Base-by-base conservation (phyloP, 2,113 vertebrate species). In the Lethenteron reissneri region DNA sequence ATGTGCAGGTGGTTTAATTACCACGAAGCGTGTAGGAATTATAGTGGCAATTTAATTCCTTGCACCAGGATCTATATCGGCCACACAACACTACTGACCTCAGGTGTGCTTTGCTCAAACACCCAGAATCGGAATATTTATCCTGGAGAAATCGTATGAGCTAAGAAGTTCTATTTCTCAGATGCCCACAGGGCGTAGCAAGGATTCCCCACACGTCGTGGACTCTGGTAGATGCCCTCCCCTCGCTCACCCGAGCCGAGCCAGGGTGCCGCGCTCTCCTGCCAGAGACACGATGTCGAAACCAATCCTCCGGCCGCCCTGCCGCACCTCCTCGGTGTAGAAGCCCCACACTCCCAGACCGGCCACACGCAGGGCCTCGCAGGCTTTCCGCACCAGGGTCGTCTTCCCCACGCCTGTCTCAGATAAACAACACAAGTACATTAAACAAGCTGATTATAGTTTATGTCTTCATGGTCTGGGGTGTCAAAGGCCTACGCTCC, bases 231-330 rank as follows among this genome's bases (percentile, higher is more conserved):
- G 41, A 41, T 41, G 41, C 41, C 41, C 41, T 41, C 41, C 41
- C 41, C 41, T 5, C 4, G 41, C 41, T 41, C 87, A 97, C 92
- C 89, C 83, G 74, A 86, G 78, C 83, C 91, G 83, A 75, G 92
- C 88, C 74, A 99, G 82, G 76, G 79, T 82, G 60, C 85, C 88
- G 77, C 84, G 83, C 71, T 80, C 78, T 72, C 91, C 90, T 15
- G 84, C 79, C 74, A 95, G 71, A 1, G 92, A 92, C 79, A 97
- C 87, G 2, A 99, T 85, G 79, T 99, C 94, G 76, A 99, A 99
- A 75, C 94, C 94, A 15, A 85, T 80, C 80, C 94, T 86, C 71
- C 84, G 84, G 71, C 87, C 87, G 59, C 82, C 79, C 73, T 86
- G 82, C 73, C 88, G 82, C 74, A 99, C 86, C 81, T 99, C 94